Base-by-base conservation (phyloP, 2,797 vertebrate genomes). In the Alfaro cultratus region DNA sequence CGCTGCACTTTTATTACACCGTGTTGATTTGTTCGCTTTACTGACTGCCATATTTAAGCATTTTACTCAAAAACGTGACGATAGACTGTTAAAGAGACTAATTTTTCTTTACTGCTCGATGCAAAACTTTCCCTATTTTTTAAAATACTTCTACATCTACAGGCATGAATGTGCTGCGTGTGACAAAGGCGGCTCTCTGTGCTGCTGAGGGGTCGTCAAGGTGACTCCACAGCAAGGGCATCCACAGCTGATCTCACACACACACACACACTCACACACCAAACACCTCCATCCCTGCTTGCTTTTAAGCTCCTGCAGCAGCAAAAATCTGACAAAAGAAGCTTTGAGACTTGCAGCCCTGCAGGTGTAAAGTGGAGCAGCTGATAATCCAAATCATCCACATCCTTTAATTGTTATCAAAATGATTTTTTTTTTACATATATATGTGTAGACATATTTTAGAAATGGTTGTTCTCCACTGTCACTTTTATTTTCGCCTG, bases 131-230 rank as follows among this genome's bases (percentile, higher is more conserved):
- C 29, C 8, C 23, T 26, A 7, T 70, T 70, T 60, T 43, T 57
- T n/a, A 57, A 34, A 34, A 81, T 41, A 23, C 10, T 31, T 21
- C 21, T 6, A 23, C 7, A 70, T n/a, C 36, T 23, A 26, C 0
- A 36, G 31, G 43, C 46, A 62, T 41, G 26, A 43, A 11, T 1
- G 45, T 67, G 64, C 72, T 1, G 72, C 55, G 60, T 71, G 78
- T 68, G 41, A 76, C 49, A 70, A 74, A 73, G 53, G 5, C 34
- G 46, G 75, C 55, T 68, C 41, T 60, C 57, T 53, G 39, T 77
- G 81, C 62, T 77, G 77, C 75, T 85, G 81, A 84, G 36, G 81
- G 89, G 86, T 89, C 75, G 73, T 80, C 84, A 86, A 89, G 90
- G 89, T 87, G 87, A 88, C 88, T 74, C 55, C 21, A 81, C 9